Percentiles rank a stretch among this genome's conserved stretches.
Evolutionary conservation across 2,113 vertebrate genomes (phyloP).

Genomic region (Zosterops pallidus): DNA sequence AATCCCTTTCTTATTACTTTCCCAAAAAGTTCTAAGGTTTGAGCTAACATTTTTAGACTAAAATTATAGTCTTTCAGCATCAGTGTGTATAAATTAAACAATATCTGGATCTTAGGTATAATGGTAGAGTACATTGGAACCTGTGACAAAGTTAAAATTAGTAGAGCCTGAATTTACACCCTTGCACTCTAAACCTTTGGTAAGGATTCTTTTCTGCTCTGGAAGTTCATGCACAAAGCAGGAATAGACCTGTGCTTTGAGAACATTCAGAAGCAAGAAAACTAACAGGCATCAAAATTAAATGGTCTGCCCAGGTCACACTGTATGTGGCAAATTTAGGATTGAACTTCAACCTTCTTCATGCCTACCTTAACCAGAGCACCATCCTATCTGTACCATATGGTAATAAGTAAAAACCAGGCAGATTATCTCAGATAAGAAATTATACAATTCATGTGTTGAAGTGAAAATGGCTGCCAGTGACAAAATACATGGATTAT

Average conservation of each 20-base stretch:
- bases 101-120: not conserved
- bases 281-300: not conserved
- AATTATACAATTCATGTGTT: not conserved
- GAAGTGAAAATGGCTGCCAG: not conserved
- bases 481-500: not conserved
- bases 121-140: not conserved
- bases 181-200: not conserved
- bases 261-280: not conserved
- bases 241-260: not conserved
- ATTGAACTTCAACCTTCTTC: not conserved
- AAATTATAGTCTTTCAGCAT: not conserved
- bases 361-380: not conserved
- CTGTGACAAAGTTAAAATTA: not conserved
- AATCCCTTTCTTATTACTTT: not conserved
- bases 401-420: not conserved
- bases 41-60: not conserved
- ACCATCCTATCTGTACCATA: not conserved
- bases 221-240: not conserved
- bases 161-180: not conserved
- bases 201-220: not conserved
- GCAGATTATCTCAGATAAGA: not conserved
- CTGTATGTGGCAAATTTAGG: not conserved
- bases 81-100: not conserved
- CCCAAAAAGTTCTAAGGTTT: not conserved
- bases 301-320: not conserved